Base-by-base conservation (phyloP, 2,797 vertebrate genomes). In the Epinephelus coioides region DNA sequence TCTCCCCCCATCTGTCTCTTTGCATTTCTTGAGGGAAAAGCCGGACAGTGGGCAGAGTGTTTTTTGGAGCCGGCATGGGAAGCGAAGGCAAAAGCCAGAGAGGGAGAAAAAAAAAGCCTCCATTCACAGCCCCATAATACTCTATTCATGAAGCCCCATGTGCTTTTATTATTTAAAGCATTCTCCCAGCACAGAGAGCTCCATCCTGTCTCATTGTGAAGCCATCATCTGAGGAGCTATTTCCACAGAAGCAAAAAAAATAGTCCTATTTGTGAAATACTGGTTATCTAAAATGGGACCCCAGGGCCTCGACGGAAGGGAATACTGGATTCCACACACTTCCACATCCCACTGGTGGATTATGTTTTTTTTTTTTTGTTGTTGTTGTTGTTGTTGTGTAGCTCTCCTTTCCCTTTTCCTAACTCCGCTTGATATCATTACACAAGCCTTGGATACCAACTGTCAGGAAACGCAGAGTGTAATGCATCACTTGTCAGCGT, bases 121-220 rank as follows among this genome's bases (percentile, higher is more conserved):
- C 90, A 94, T 95, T 95, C 93, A 94, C 77, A 76, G 76, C 75
- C 54, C 68, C 79, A 95, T 92, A 95, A 95, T 92, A 84, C 90
- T 86, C 92, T 93, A 93, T 95, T 95, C 94, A 95, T 90, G 92
- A 89, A 87, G 86, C 85, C 79, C 86, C 87, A 82, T 91, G 90
- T 83, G 92, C 93, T 92, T 95, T 93, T 94, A 94, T 95, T 93
- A 94, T 94, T 93, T 91, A 91, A 91, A 91, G 82, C 87, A 86
- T 90, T 91, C 90, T 91, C 84, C 86, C 83, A 75, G 88, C 84
- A 83, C 85, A 84, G 83, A 86, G 88, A 85, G 81, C 88, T 91
- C 87, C 87, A 86, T 91, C 90, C 88, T 81, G 87, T 84, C 87
- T 88, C 90, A 90, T 92, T 95, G 92, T 93, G 83, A 88, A 88